A percentile compares a stretch with the other conserved stretches of the same genome.
Evolutionary conservation across 2,113 vertebrate genomes (phyloP).

Genomic region (Dasyurus viverrinus): DNA sequence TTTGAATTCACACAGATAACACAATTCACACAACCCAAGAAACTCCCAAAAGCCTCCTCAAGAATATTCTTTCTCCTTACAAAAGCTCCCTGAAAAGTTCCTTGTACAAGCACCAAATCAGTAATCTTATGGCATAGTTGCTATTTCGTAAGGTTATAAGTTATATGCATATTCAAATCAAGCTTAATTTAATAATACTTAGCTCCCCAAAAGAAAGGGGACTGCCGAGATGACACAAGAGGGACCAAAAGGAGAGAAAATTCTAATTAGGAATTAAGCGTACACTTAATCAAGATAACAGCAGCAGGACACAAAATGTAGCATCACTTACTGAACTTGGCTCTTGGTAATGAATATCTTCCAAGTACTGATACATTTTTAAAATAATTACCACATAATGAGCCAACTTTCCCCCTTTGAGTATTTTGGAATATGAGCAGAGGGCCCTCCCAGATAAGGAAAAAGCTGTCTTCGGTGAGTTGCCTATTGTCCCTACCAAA

Average conservation of each 20-base stretch:
- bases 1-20: not conserved
- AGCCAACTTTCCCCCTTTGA: not conserved
- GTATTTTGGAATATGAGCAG: not conserved
- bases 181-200: not conserved
- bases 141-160: not conserved
- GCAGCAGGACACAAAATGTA: not conserved
- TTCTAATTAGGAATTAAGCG: not conserved
- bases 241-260: not conserved
- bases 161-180: conserved; percentile 18
- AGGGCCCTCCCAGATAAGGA: not conserved
- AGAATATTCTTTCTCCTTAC: not conserved
- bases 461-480: conserved; percentile 14
- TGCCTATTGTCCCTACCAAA: not conserved
- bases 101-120: not conserved
- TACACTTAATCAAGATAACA: not conserved
- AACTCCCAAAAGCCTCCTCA: not conserved
- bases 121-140: not conserved
- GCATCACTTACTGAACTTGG: not conserved
- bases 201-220: not conserved
- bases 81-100: not conserved
- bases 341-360: not conserved
- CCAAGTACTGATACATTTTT: not conserved
- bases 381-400: not conserved
- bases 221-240: not conserved
- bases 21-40: too few relatives aligned